Conservation (phyloP, 2,797 vertebrate species). For the Salarias fasciatus region DNA sequence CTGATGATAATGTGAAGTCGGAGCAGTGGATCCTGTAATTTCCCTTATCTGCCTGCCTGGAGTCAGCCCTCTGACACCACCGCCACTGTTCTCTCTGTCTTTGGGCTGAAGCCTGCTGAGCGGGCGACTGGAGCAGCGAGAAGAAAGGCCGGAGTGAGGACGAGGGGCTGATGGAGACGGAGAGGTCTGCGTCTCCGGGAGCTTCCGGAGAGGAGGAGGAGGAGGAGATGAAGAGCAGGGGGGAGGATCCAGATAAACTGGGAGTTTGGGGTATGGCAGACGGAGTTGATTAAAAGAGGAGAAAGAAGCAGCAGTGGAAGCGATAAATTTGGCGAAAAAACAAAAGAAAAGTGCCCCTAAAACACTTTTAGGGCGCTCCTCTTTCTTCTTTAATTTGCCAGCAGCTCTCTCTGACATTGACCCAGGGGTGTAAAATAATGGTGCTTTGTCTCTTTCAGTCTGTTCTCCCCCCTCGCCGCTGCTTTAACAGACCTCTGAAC, state of each 20-base stretch:
- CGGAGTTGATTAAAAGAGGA: conserved; percentile 64
- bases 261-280: conserved; percentile 46
- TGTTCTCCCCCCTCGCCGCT: conserved; percentile 44
- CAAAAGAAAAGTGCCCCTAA: conserved; percentile 50
- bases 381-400: conserved; percentile 72
- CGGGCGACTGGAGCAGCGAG: not conserved
- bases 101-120: conserved; percentile 8
- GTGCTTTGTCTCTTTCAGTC: conserved; percentile 59
- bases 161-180: conserved; percentile 51
- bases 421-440: conserved; percentile 75
- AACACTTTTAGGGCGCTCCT: conserved; percentile 57
- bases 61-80: conserved; percentile 19
- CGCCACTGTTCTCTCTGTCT: not conserved
- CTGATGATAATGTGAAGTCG: not conserved
- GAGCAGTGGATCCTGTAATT: conserved; percentile 18
- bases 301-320: conserved; percentile 39
- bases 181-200: conserved; percentile 57
- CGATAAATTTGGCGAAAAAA: conserved; percentile 46
- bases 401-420: conserved; percentile 74
- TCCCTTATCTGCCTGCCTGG: conserved; percentile 7
- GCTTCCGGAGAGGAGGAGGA: conserved; percentile 37
- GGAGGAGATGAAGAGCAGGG: conserved; percentile 50
- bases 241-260: conserved; percentile 49
- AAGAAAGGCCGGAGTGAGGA: not conserved
- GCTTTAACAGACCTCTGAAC: conserved; percentile 35